Evolutionary conservation across 53 echinoderm and acorn worm genomes (phyloP).

Genomic region (Echinometra lucunter): DNA sequence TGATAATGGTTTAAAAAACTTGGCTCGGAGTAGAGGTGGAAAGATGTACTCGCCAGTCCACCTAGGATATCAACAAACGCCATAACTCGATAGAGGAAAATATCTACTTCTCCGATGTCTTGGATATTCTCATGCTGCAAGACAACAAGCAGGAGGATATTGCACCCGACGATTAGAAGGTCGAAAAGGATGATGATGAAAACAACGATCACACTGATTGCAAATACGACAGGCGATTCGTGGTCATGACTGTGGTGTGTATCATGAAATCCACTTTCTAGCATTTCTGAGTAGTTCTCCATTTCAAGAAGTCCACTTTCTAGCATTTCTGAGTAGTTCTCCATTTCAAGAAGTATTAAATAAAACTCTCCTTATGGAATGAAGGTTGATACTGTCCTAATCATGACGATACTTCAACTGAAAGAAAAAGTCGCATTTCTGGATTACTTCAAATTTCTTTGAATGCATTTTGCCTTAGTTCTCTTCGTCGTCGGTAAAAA

Average conservation of each 20-base stretch:
- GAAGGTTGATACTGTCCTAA: neutral
- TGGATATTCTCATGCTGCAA: neutral
- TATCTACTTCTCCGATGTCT: constrained; percentile 51
- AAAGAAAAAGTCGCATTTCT: neutral
- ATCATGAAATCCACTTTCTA: neutral
- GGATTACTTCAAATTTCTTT: neutral
- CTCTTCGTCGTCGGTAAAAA: too few relatives aligned
- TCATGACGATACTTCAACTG: neutral
- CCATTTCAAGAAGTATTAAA: neutral
- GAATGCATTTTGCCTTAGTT: neutral
- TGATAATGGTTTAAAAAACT: constrained; percentile 29
- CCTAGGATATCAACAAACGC: constrained; percentile 49
- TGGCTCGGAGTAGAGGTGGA: constrained; percentile 66
- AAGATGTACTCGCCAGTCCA: constrained; percentile 32
- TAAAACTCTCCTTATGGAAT: too few relatives aligned
- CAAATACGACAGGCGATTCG: neutral
- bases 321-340: neutral
- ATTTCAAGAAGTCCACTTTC: neutral
- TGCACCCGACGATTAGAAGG: constrained; percentile 30
- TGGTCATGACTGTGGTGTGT: neutral
- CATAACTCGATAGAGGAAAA: constrained; percentile 55
- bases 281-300: neutral
- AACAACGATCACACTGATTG: neutral
- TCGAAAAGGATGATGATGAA: constrained; percentile 46
- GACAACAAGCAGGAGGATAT: constrained; percentile 31